Percentiles rank a stretch among this genome's conserved stretches.
phyloP scores from a whole-genome alignment of 2,113 vertebrate genomes.

The Mirounga angustirostris region DNA sequence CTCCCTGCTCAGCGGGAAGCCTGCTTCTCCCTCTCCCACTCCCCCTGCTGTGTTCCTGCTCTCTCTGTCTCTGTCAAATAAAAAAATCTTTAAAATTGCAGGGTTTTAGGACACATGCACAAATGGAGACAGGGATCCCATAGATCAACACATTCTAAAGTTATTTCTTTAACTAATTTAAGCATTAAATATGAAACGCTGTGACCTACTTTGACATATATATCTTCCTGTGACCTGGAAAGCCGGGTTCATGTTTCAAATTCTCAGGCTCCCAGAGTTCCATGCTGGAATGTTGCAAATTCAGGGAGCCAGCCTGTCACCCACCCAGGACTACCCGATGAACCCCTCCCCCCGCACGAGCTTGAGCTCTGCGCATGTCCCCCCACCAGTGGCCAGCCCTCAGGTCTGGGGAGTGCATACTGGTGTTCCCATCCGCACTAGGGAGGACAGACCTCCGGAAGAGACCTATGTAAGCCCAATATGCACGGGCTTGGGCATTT shows the following conservation, averaged over 20 bases:
- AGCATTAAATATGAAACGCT: not conserved
- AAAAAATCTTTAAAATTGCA: conserved; percentile 10
- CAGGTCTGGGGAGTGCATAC: rapidly evolving
- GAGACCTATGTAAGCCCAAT: rapidly evolving
- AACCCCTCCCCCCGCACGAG: rapidly evolving
- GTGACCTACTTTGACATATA: not conserved
- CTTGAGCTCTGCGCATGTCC: not conserved
- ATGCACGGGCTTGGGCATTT: not conserved
- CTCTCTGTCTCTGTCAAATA: too few species aligned
- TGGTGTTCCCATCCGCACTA: not conserved
- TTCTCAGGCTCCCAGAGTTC: not conserved
- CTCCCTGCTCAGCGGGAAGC: too few species aligned
- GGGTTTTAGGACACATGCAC: not conserved
- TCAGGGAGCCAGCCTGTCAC: not conserved
- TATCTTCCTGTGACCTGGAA: not conserved
- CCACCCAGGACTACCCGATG: rapidly evolving
- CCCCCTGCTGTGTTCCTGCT: too few species aligned
- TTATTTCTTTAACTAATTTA: not conserved
- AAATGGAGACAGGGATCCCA: not conserved
- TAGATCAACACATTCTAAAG: not conserved
- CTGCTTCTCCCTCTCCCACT: too few species aligned
- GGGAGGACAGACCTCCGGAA: not conserved
- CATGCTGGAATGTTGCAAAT: not conserved
- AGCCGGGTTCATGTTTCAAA: not conserved
- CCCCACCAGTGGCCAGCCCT: not conserved